Evolutionary conservation across 2,113 vertebrate species (phyloP).

Genomic region (Sinocyclocheilus rhinocerous): DNA sequence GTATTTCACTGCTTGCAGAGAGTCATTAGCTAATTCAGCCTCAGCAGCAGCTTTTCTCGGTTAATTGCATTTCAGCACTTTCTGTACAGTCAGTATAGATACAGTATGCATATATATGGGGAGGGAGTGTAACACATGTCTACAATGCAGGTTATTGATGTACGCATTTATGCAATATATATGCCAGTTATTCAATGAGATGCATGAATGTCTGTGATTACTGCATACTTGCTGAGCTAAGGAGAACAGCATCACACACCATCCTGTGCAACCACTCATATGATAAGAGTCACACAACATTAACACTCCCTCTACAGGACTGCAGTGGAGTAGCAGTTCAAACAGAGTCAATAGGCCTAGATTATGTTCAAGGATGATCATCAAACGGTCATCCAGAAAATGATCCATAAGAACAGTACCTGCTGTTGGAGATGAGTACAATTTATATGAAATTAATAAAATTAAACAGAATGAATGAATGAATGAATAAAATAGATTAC

Average conservation of each 20-base stretch:
- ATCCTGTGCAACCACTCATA: no score
- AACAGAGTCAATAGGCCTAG: not conserved
- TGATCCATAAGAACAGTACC: not conserved
- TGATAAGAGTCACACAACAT: conserved; percentile 20
- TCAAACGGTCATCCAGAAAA: not conserved
- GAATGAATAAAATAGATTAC: not conserved
- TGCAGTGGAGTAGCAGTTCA: conserved; percentile 9
- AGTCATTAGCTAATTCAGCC: conserved; percentile 28
- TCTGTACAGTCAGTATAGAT: not conserved
- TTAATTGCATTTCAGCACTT: conserved; percentile 28
- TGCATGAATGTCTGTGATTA: conserved; percentile 13
- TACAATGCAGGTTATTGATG: conserved; percentile 11
- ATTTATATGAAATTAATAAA: not conserved
- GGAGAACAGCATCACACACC: not conserved
- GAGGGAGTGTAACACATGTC: not conserved
- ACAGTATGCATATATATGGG: not conserved
- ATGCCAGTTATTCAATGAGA: conserved; percentile 1
- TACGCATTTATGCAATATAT: conserved; percentile 6
- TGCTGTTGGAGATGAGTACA: not conserved
- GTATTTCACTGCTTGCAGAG: conserved; percentile 3
- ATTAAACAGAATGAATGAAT: not conserved
- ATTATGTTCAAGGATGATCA: not conserved
- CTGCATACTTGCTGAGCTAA: conserved; percentile 24
- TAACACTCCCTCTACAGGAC: conserved; percentile 47
- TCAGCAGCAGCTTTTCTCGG: conserved; percentile 9